Evolutionary conservation across 2,888 invertebrate species (phyloP), one percentile per base, ranked within the genome.

Genomic region (Dexiosoma caninum): DNA sequence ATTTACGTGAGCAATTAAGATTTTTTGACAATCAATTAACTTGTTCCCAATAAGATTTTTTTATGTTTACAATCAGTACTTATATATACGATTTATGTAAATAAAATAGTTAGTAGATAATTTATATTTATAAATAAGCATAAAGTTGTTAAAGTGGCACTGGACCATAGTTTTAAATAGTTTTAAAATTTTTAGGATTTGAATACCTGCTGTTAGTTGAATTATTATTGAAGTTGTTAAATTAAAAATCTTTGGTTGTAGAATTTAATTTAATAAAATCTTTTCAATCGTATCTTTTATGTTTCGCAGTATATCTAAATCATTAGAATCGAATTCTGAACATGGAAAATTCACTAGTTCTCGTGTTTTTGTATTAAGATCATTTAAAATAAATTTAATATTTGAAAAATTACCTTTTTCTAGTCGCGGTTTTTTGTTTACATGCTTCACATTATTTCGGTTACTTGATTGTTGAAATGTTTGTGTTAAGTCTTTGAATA

Each of bases 371-470:
- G 14, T 30, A 14, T 66, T 37, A 23, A 80, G 44, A n/a, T 80
- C 70, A 66, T 80, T 80, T 75, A 80, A 70, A 80, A 80, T 70
- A 60, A 30, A 37, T 62, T 80, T 75, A 32, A 66, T 66, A 71
- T 75, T 53, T 10, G 27, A 51, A 44, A 32, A 21, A 59, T 64
- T 30, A 72, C 60, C 42, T 59, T 59, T 7, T 14, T 53, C 62
- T 27, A 80, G 30, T 21, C 75, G 75, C 2, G 66, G 79, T 23
- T 66, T 75, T 60, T 80, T 80, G 6, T 10, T 66, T n/a, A 57
- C 42, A 35, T 64, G 69, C 23, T 37, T 21, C 21, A 7, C 23
- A 12, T 4, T 51, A 4, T 12, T 9, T 5, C 2, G 19, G 35
- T 21, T 46, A 53, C n/a, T 44, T 55, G 67, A 44, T 40, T 44